Base-by-base conservation (phyloP, 23 tunicate species). In the Halocynthia aurantium region DNA sequence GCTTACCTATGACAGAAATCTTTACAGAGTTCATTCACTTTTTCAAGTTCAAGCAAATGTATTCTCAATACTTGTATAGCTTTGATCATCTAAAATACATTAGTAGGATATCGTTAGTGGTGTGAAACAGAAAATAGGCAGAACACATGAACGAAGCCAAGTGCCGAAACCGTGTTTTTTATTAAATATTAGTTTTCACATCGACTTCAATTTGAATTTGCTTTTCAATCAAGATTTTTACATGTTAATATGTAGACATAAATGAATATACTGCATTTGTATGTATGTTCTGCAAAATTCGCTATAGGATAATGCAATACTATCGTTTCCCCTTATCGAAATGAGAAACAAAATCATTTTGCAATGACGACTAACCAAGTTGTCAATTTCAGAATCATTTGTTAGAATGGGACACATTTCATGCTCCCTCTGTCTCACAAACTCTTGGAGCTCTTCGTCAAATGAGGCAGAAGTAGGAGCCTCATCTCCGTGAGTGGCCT, bases 41-140 rank as follows among this genome's bases (percentile, higher is more conserved):
- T 94, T 79, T 94, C 95, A 7, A 94, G 78, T 56, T 94, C 95
- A 49, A 96, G 75, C 53, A 96, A 76, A 76, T 96, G 99, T 57
- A 96, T 89, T 83, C 96, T 67, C 13, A 96, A 78, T 52, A 96
- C 99, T 76, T 85, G 95, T 52, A 96, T 82, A 60, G 99, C 95
- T 82, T 84, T 88, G 50, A 84, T 87, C 94, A 88, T 88, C 91
- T 84, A 81, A n/a, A 77, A 76, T 31, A 4, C 44, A 31, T 31
- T 31, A 31, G 44, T 31, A 31, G 44, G 44, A 31, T 31, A 31
- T 31, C 44, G 4, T 31, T 31, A 31, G 44, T 31, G 44, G 44
- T 31, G 44, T 31, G 44, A 31, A 31, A 31, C 44, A 31, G 44
- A 31, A 31, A 31, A 31, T 31, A 0, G 44, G 44, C 44, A 0